Percentiles rank a stretch among this genome's conserved stretches.
Evolutionary conservation across 2,113 vertebrate genomes (phyloP).

Genomic region (Petaurus breviceps): DNA sequence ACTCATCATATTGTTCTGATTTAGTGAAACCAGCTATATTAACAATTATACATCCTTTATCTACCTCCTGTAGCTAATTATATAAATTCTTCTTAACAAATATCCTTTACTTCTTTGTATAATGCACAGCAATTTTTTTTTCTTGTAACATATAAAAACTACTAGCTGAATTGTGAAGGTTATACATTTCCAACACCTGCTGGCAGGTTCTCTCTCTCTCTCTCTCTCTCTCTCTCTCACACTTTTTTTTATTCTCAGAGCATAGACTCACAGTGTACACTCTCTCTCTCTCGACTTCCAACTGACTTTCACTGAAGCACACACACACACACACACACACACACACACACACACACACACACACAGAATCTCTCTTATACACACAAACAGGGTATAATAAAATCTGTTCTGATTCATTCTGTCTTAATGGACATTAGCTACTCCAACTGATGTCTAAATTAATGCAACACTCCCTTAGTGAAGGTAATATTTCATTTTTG

Average conservation of each 20-base stretch:
- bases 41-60: not conserved
- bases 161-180: not conserved
- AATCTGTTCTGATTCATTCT: not conserved
- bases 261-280: too few species aligned
- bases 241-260: too few species aligned
- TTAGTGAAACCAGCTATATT: not conserved
- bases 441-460: not conserved
- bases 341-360: too few species aligned
- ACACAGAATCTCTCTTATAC: too few species aligned
- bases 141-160: too few species aligned
- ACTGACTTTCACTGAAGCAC: too few species aligned
- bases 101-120: not conserved
- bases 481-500: not conserved
- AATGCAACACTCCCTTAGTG: not conserved
- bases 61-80: too few species aligned
- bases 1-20: not conserved
- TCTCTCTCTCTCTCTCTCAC: too few species aligned
- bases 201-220: not conserved
- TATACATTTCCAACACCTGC: not conserved
- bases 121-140: too few species aligned
- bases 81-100: not conserved
- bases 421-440: not conserved
- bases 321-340: too few species aligned
- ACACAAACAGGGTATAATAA: not conserved
- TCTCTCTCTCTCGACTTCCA: too few species aligned